A percentile compares a stretch with the other conserved stretches of the same genome.
These are phyloP conservation scores for Maniola hyperantus DNA, from an alignment of 2,888 invertebrate genomes.

Conservation along the genomic window DNA sequence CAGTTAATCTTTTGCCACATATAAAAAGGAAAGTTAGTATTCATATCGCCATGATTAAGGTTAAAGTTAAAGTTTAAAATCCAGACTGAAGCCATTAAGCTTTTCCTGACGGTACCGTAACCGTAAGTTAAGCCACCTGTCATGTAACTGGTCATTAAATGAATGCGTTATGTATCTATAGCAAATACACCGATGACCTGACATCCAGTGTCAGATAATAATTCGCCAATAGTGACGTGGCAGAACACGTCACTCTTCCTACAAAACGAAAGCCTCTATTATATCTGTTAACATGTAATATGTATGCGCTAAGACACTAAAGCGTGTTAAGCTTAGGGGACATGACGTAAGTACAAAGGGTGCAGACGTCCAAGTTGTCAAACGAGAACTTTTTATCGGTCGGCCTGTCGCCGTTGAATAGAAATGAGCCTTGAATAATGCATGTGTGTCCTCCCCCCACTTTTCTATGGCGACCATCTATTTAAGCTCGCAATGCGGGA, in stretches of 20 bases:
- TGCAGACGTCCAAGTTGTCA: conserved; percentile 80
- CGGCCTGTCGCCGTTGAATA: conserved; percentile 79
- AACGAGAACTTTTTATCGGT: conserved; percentile 81
- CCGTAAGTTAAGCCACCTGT: too few species aligned
- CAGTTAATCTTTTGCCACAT: too few species aligned
- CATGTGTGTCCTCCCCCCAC: conserved; percentile 60
- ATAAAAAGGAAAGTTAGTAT: too few species aligned
- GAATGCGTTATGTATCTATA: too few species aligned
- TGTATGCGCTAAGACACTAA: conserved; percentile 51
- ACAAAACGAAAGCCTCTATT: conserved; percentile 14
- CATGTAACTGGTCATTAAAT: too few species aligned
- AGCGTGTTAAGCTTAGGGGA: conserved; percentile 54
- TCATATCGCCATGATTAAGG: too few species aligned
- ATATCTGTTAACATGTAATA: conserved; percentile 38
- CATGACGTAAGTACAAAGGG: conserved; percentile 78
- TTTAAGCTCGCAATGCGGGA: conserved; percentile 23
- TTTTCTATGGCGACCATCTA: conserved; percentile 25
- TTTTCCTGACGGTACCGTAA: too few species aligned
- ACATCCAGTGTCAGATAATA: background rate
- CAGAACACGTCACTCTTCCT: background rate
- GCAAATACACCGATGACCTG: too few species aligned
- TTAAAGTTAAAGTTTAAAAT: too few species aligned
- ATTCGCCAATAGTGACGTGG: background rate
- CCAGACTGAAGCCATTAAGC: too few species aligned
- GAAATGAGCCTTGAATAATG: conserved; percentile 81